phyloP scores from a whole-genome alignment of 2,888 invertebrate species.

The Sesia bembeciformis region DNA sequence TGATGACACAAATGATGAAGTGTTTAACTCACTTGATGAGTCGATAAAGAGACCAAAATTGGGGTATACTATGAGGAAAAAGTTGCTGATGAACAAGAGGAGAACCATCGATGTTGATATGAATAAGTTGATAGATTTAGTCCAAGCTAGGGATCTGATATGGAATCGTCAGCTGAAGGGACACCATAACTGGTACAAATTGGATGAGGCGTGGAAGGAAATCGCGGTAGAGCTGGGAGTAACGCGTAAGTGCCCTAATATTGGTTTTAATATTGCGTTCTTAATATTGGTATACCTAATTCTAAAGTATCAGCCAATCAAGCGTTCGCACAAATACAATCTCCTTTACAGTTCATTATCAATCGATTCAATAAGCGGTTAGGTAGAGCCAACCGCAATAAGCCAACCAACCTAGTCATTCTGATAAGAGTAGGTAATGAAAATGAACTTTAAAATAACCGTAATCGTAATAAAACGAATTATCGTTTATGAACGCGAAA shows the following conservation, averaged over 20 bases:
- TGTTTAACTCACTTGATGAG: slow-evolving; percentile 49
- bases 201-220: slow-evolving; percentile 66
- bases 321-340: no score
- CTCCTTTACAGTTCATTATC: no score
- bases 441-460: no score
- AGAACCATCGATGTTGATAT: slow-evolving; percentile 59
- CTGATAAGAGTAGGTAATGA: no score
- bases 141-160: slow-evolving; percentile 49
- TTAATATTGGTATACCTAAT: no score
- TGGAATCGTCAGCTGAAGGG: slow-evolving; percentile 65
- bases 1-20: slow-evolving; percentile 52
- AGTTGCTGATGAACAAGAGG: slow-evolving; percentile 56
- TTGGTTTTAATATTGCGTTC: no score
- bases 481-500: no score
- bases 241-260: slow-evolving; percentile 47
- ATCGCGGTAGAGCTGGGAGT: slow-evolving; percentile 57
- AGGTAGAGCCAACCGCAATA: no score
- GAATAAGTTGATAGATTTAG: slow-evolving; percentile 57
- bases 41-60: slow-evolving; percentile 59
- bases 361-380: no score
- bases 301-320: no score
- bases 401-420: no score
- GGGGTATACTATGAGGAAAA: slow-evolving; percentile 62
- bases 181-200: slow-evolving; percentile 65
- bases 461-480: no score